Evolutionary conservation across 1,140 invertebrate species (phyloP).

Genomic region (Leptoteleia sp.): DNA sequence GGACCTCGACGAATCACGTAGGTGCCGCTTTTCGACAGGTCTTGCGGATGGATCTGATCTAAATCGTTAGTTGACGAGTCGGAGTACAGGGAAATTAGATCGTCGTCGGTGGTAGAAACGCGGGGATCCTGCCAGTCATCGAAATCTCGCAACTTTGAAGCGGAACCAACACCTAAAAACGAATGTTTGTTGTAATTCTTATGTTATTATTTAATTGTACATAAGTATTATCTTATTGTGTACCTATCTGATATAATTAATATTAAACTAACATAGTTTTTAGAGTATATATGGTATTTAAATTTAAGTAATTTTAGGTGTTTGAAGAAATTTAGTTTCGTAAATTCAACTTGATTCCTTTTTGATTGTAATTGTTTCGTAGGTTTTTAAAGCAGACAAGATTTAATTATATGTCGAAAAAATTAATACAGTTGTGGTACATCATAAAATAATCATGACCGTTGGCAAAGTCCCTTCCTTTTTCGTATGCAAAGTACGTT

Average conservation of each 20-base stretch:
- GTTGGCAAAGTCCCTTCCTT: neutral
- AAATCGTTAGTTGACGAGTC: conserved; percentile 83
- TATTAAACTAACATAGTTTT: too few relatives aligned
- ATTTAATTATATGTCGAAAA: too few relatives aligned
- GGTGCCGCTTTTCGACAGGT: conserved; percentile 85
- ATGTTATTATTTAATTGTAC: too few relatives aligned
- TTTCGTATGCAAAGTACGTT: conserved; percentile 24
- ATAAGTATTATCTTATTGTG: too few relatives aligned
- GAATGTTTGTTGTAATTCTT: neutral
- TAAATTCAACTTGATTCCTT: too few relatives aligned
- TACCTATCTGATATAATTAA: too few relatives aligned
- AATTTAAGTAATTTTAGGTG: too few relatives aligned
- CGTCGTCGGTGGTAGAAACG: conserved; percentile 85
- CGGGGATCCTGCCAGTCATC: conserved; percentile 85
- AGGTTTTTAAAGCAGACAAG: too few relatives aligned
- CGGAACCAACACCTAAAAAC: conserved; percentile 82
- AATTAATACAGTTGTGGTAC: too few relatives aligned
- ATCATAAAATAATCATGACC: conserved; percentile 7
- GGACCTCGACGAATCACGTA: conserved; percentile 87
- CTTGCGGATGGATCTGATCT: conserved; percentile 80
- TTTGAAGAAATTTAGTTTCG: too few relatives aligned
- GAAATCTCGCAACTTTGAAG: conserved; percentile 83
- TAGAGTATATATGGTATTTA: too few relatives aligned
- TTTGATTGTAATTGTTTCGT: too few relatives aligned
- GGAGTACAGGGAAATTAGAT: conserved; percentile 85